These are phyloP conservation scores for Embiotoca jacksoni DNA, from an alignment of 2,113 vertebrate genomes.

Conservation along the genomic window DNA sequence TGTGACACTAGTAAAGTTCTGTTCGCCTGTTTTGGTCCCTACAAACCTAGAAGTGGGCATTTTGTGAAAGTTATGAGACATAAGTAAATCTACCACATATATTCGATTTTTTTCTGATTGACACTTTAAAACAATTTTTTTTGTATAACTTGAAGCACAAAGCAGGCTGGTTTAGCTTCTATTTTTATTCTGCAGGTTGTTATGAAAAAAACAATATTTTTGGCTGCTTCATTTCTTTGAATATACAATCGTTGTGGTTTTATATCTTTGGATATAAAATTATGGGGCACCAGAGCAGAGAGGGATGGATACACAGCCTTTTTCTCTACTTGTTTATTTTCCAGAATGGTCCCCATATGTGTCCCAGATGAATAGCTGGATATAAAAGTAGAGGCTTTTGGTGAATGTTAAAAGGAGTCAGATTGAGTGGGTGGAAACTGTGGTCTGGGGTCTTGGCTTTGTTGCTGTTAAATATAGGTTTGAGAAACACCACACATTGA, in stretches of 20 bases:
- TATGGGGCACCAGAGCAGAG: conserved; percentile 22
- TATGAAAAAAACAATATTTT: conserved; percentile 5
- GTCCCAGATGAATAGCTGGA: conserved; percentile 70
- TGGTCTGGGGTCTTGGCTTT: conserved; percentile 76
- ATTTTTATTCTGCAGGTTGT: conserved; percentile 43
- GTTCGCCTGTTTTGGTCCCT: no score
- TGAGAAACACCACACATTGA: conserved; percentile 77
- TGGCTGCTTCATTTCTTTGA: conserved; percentile 29
- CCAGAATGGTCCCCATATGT: conserved; percentile 69
- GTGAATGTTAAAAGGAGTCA: conserved; percentile 66
- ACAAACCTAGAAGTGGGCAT: no score
- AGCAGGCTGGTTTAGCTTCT: conserved; percentile 22
- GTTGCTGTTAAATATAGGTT: conserved; percentile 80
- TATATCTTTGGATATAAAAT: conserved; percentile 55
- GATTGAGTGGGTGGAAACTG: conserved; percentile 73
- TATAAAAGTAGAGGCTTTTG: conserved; percentile 69
- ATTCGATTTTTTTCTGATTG: no score
- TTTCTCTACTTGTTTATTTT: conserved; percentile 63
- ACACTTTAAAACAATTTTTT: no score
- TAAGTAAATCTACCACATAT: no score
- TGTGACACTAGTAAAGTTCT: no score
- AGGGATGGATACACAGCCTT: conserved; percentile 6
- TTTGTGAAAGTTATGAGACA: no score
- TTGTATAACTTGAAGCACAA: neutral
- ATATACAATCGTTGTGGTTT: conserved; percentile 42